Conservation (phyloP, 2,113 vertebrate genomes). For the Megatriorchis doriae region DNA sequence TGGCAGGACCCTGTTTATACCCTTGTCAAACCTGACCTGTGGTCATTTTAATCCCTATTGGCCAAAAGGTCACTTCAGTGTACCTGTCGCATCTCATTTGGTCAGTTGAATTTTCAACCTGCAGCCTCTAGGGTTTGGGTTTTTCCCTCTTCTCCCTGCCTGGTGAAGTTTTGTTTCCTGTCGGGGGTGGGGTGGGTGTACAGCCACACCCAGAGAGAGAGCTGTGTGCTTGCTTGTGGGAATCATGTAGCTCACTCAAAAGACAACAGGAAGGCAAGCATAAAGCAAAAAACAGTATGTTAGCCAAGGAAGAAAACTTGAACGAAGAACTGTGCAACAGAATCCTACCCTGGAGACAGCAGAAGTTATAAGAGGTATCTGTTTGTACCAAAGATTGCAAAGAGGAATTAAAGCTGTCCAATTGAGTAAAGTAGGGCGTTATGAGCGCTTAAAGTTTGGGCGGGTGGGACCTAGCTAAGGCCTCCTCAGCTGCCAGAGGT, state of each 20-base stretch:
- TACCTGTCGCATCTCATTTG: too few relatives aligned
- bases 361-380: background rate
- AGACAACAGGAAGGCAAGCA: background rate
- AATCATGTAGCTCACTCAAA: background rate
- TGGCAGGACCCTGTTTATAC: too few relatives aligned
- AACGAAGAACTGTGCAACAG: background rate
- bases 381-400: background rate
- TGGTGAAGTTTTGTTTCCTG: too few relatives aligned
- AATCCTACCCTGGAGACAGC: background rate
- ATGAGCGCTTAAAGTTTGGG: accelerated
- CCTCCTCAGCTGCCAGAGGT: background rate
- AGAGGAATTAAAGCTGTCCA: background rate
- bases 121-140: too few relatives aligned
- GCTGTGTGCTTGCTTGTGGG: background rate
- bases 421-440: background rate
- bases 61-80: too few relatives aligned
- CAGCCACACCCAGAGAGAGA: background rate
- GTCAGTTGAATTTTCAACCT: too few relatives aligned
- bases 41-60: too few relatives aligned
- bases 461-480: background rate
- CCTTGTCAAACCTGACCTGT: too few relatives aligned
- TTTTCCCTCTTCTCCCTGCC: too few relatives aligned
- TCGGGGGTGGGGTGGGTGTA: too few relatives aligned
- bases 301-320: background rate
- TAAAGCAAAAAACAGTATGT: background rate